A percentile compares a stretch with the other conserved stretches of the same genome.
phyloP scores from a whole-genome alignment of 2,888 invertebrate genomes.

The Drosophila sordidula region DNA sequence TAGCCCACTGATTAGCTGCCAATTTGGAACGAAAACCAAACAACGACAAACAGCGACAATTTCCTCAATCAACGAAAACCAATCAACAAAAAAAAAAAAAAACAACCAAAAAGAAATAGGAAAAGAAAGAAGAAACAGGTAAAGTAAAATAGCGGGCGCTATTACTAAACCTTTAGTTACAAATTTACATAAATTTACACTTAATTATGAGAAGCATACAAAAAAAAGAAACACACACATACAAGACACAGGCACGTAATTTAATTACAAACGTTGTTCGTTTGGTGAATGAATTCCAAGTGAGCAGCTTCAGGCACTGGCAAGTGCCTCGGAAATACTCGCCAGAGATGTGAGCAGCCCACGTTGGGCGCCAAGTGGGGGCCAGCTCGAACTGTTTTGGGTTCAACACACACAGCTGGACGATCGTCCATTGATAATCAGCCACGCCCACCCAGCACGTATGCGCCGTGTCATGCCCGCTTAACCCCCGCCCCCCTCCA shows the following conservation, averaged over 20 bases:
- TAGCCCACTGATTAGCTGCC: conserved; percentile 70
- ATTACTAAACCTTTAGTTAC: conserved; percentile 4
- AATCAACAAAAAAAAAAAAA: conserved; percentile 38
- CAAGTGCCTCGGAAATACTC: background rate
- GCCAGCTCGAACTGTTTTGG: background rate
- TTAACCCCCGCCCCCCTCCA: background rate
- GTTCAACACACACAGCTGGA: background rate
- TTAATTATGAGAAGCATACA: conserved; percentile 63
- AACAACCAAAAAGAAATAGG: conserved; percentile 6
- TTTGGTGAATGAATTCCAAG: conserved; percentile 30
- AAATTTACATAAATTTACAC: conserved; percentile 78
- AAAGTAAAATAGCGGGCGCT: conserved; percentile 15
- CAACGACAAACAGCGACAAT: conserved; percentile 58
- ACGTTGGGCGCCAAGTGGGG: conserved; percentile 24
- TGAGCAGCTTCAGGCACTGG: background rate
- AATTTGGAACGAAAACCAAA: conserved; percentile 57
- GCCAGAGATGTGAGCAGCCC: background rate
- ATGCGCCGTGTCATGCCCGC: conserved; percentile 8
- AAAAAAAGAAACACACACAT: conserved; percentile 10
- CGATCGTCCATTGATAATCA: conserved; percentile 8
- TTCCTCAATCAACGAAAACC: conserved; percentile 73
- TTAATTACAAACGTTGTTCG: conserved; percentile 33
- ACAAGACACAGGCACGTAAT: conserved; percentile 22
- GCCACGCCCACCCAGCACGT: conserved; percentile 38
- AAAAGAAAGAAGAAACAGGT: conserved; percentile 37